These are phyloP conservation scores for Cantharis rustica DNA, from an alignment of 2,888 invertebrate species.

Conservation along the genomic window DNA sequence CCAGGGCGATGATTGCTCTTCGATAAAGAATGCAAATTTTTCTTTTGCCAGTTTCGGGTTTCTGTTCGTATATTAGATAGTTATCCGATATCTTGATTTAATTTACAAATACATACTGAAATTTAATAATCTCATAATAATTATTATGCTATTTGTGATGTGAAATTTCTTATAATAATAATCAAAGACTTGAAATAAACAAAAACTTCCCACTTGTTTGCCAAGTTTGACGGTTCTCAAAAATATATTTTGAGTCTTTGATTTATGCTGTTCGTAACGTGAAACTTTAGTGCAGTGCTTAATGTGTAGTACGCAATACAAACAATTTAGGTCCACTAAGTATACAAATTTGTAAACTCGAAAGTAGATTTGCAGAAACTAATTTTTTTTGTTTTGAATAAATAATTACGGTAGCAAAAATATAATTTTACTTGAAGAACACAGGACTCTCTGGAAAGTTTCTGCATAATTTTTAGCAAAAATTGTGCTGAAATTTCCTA, in stretches of 20 bases:
- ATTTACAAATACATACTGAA: background rate
- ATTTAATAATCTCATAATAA: background rate
- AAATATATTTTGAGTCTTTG: background rate
- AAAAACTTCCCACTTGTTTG: background rate
- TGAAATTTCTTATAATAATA: background rate
- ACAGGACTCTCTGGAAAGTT: background rate
- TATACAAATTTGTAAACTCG: constrained; percentile 13
- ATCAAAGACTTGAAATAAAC: background rate
- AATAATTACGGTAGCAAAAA: background rate
- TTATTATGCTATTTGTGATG: background rate
- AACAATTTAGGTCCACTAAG: constrained; percentile 23
- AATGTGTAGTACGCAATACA: constrained; percentile 22
- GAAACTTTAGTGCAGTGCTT: constrained; percentile 20
- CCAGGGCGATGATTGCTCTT: background rate
- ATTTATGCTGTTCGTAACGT: background rate
- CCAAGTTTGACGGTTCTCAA: background rate
- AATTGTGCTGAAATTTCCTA: background rate
- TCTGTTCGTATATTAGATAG: background rate
- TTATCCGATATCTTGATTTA: background rate
- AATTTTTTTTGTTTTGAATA: background rate
- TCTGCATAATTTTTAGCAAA: background rate
- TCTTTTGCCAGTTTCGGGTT: background rate
- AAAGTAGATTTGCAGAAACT: background rate
- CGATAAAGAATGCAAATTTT: background rate
- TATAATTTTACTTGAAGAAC: background rate